phyloP scores from a whole-genome alignment of 2,113 vertebrate genomes.

The Serilophus lunatus region DNA sequence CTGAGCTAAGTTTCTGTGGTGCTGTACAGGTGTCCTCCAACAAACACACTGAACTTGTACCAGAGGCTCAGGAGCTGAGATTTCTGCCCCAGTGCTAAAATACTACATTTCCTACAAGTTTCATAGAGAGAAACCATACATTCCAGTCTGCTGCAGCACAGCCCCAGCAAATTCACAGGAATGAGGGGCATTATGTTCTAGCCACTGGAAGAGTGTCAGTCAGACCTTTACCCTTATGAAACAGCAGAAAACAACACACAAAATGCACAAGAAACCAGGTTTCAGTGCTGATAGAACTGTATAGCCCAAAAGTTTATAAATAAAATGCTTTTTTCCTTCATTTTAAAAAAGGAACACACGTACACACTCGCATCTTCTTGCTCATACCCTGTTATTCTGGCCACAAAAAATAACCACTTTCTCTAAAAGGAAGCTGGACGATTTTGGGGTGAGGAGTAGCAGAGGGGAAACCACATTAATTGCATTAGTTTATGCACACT shows the following conservation, averaged over 20 bases:
- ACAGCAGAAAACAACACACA: neutral
- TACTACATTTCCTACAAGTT: neutral
- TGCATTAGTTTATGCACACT: conserved; percentile 37
- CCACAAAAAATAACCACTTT: neutral
- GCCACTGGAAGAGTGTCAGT: neutral
- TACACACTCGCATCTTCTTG: neutral
- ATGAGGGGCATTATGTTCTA: neutral
- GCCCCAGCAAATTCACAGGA: neutral
- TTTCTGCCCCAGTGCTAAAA: neutral
- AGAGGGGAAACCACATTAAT: conserved; percentile 59
- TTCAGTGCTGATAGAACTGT: neutral
- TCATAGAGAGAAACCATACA: neutral
- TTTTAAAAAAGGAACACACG: neutral
- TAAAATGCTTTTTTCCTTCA: neutral
- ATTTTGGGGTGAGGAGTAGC: conserved; percentile 34
- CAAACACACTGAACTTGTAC: accelerated
- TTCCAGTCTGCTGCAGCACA: neutral
- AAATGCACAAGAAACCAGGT: neutral
- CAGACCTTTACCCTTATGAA: neutral
- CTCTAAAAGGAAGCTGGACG: conserved; percentile 27
- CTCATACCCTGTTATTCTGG: conserved; percentile 3
- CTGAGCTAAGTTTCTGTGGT: accelerated
- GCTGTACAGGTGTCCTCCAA: neutral
- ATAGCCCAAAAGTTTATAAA: neutral
- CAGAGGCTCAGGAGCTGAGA: neutral